phyloP scores from a whole-genome alignment of 2,888 invertebrate genomes.

The Calliscelio sp. region DNA sequence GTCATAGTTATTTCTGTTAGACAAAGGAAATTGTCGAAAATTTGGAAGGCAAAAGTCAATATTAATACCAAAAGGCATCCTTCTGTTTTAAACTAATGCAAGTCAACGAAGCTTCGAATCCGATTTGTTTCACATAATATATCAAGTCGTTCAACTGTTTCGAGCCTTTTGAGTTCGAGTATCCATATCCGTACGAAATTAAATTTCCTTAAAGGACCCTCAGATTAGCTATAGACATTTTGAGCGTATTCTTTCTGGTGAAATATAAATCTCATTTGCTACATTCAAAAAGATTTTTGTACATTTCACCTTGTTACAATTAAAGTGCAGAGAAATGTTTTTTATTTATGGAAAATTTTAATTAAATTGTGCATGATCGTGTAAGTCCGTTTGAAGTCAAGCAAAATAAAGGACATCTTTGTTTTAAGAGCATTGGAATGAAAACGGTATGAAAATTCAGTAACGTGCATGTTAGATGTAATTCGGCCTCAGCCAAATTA shows the following conservation, averaged over 20 bases:
- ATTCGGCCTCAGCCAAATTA: conserved; percentile 42
- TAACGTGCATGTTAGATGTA: conserved; percentile 52
- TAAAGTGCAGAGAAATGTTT: too few relatives aligned
- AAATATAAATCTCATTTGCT: background rate
- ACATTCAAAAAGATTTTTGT: too few relatives aligned
- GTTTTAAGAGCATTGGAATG: conserved; percentile 30
- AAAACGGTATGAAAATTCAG: conserved; percentile 46
- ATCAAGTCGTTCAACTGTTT: conserved; percentile 27
- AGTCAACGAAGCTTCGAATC: conserved; percentile 30
- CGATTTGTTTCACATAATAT: conserved; percentile 50
- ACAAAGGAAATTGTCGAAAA: too few relatives aligned
- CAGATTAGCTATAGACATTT: conserved; percentile 15
- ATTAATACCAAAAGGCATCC: conserved; percentile 21
- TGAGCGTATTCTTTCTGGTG: background rate
- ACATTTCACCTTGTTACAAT: too few relatives aligned
- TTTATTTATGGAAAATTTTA: too few relatives aligned
- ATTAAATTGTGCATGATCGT: too few relatives aligned
- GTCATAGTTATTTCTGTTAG: too few relatives aligned
- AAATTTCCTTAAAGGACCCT: conserved; percentile 3
- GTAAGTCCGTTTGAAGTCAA: too few relatives aligned
- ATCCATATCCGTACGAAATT: conserved; percentile 22
- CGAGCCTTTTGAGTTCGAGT: conserved; percentile 11
- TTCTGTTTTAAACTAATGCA: conserved; percentile 12
- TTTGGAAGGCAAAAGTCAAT: too few relatives aligned
- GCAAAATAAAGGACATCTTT: conserved; percentile 22